Evolutionary conservation across 2,888 invertebrate species (phyloP), one percentile per base, ranked within the genome.

Genomic region (Brachynemurus nebulosus): DNA sequence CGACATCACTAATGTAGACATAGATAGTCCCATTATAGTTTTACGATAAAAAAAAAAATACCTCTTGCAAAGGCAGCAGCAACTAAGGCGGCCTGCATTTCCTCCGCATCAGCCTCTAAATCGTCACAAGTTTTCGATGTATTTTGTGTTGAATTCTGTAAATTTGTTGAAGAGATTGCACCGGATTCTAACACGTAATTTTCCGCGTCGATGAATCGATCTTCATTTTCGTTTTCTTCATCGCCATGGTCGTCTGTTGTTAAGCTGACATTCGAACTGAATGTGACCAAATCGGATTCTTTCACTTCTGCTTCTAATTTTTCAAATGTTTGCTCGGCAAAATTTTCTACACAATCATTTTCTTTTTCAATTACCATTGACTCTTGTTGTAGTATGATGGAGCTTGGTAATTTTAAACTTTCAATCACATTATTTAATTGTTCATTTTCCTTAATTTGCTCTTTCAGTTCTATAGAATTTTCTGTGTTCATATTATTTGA

Each of bases 161-260:
- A 33, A 45, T 49, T 54, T 19, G 30, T 34, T 3, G 38, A 37
- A 30, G 66, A 60, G 44, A 70, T 69, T 54, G 70, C 69, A 40
- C 74, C 72, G 9, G 79, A 79, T 60, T 80, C 79, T 52, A 83
- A 65, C 45, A 83, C 80, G 57, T 81, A 82, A 56, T 79, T 82
- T 57, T 84, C 82, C n/a, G 83, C 83, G 66, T 84, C 84, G 46
- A 80, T 75, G 52, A 83, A 80, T 53, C 78, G 69, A 56, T 78
- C 77, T 62, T 78, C 79, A 57, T 75, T 66, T 62, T 78, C 79
- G 57, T 75, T 66, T 4, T 68, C 68, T 41, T 70, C 70, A 43
- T 70, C 70, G 12, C 14, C 21, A 45, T 70, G 70, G 27, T 63
- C 64, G 27, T 63, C 65, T n/a, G 58, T 60, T 45, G 60, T 62